Evolutionary conservation across 1,140 invertebrate species (phyloP).

Genomic region (Holotrichia oblita): DNA sequence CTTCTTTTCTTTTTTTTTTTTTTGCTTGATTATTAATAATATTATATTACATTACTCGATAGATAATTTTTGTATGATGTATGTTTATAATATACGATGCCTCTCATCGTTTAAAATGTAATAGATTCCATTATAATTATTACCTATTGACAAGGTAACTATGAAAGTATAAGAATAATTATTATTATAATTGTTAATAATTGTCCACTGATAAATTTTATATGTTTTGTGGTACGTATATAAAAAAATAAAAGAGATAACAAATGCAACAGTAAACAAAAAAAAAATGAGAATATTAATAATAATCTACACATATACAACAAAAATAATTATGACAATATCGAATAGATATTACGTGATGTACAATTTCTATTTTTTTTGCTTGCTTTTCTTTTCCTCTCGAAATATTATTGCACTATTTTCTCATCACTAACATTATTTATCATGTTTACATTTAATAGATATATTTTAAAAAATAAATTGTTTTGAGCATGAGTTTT

Average conservation of each 20-base stretch:
- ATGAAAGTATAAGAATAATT: constrained; percentile 9
- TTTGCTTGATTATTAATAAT: constrained; percentile 15
- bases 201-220: constrained; percentile 1
- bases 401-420: constrained; percentile 29
- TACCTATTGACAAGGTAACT: background rate
- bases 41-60: constrained; percentile 17
- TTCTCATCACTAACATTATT: constrained; percentile 23
- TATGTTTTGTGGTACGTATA: background rate
- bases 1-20: background rate
- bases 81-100: background rate
- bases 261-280: constrained; percentile 19
- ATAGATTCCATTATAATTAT: constrained; percentile 5
- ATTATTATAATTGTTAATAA: background rate
- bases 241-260: constrained; percentile 20
- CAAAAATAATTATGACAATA: constrained; percentile 30
- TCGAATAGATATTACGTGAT: constrained; percentile 19
- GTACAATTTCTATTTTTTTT: constrained; percentile 4
- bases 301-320: constrained; percentile 18
- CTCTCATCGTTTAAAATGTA: background rate
- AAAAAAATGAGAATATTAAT: constrained; percentile 14
- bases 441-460: background rate
- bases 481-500: constrained; percentile 28
- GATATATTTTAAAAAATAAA: constrained; percentile 23
- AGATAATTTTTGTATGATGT: constrained; percentile 26
- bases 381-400: background rate